A percentile compares a stretch with the other conserved stretches of the same genome.
Conservation (phyloP, 2,113 vertebrate genomes). For the Nibea albiflora region DNA sequence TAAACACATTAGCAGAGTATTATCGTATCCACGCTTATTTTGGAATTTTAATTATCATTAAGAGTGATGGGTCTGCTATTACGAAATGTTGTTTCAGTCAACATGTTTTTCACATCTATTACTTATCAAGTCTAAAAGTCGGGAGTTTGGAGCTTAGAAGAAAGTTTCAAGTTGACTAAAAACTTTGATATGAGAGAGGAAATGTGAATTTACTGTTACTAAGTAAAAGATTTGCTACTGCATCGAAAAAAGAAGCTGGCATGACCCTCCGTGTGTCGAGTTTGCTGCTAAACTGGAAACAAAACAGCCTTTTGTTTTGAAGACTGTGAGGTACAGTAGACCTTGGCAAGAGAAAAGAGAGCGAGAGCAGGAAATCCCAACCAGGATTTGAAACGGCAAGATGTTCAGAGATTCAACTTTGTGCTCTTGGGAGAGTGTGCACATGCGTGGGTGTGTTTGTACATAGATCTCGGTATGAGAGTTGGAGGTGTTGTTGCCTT, state of each 20-base stretch:
- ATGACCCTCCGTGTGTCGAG: not conserved
- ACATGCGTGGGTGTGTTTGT: constrained; percentile 21
- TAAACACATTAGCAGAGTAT: constrained; percentile 54
- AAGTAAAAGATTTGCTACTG: not conserved
- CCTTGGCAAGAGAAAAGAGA: constrained; percentile 23
- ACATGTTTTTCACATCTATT: constrained; percentile 13
- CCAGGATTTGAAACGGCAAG: constrained; percentile 17
- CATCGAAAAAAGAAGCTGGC: constrained; percentile 6
- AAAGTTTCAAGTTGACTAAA: constrained; percentile 7
- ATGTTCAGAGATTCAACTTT: constrained; percentile 29
- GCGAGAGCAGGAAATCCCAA: constrained; percentile 15
- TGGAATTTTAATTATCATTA: constrained; percentile 56
- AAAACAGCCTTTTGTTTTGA: constrained; percentile 23
- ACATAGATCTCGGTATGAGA: constrained; percentile 16
- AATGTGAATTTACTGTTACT: not conserved
- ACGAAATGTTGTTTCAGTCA: constrained; percentile 12
- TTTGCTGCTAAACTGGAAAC: not conserved
- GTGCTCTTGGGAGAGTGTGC: constrained; percentile 1
- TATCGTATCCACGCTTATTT: constrained; percentile 30
- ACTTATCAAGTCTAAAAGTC: constrained; percentile 3
- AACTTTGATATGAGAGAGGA: constrained; percentile 6
- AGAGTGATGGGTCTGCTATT: constrained; percentile 33
- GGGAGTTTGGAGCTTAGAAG: not conserved
- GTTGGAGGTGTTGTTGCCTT: constrained; percentile 14
- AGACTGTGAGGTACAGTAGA: not conserved